Evolutionary conservation across 1,140 invertebrate genomes (phyloP).

Genomic region (Drosophila quadrilineata): DNA sequence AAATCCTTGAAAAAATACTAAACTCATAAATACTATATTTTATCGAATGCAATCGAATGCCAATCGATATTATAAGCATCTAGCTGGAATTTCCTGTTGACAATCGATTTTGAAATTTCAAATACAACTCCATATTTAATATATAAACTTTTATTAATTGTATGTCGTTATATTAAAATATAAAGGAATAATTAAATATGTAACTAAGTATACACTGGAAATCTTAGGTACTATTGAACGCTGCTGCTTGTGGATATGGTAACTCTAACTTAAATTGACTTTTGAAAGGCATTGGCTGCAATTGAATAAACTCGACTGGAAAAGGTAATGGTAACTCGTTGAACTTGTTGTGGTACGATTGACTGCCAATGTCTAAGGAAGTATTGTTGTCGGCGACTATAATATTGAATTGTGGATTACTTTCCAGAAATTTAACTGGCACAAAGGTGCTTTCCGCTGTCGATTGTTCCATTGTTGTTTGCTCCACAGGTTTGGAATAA

Average conservation of each 20-base stretch:
- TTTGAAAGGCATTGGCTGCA: slow-evolving; percentile 67
- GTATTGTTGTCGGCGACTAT: slow-evolving; percentile 36
- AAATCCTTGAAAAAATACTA: too few species aligned
- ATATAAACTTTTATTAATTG: too few species aligned
- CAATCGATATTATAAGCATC: too few species aligned
- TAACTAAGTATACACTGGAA: too few species aligned
- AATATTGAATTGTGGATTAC: slow-evolving; percentile 33
- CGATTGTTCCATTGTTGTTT: slow-evolving; percentile 26
- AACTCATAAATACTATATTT: too few species aligned
- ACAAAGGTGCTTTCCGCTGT: slow-evolving; percentile 32
- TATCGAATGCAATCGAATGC: too few species aligned
- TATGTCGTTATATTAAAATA: too few species aligned
- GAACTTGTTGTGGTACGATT: slow-evolving; percentile 35
- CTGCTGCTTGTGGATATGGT: slow-evolving; percentile 3
- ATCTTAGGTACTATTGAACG: slow-evolving; percentile 2
- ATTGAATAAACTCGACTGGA: slow-evolving; percentile 61
- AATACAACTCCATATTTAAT: too few species aligned
- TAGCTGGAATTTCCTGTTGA: too few species aligned
- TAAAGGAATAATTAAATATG: too few species aligned
- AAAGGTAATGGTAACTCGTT: slow-evolving; percentile 49
- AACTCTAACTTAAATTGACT: slow-evolving; percentile 33
- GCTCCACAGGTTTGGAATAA: slow-evolving; percentile 3
- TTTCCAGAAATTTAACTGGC: slow-evolving; percentile 34
- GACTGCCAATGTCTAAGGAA: slow-evolving; percentile 27
- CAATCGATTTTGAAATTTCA: too few species aligned